Percentiles rank a stretch among this genome's conserved stretches.
These are phyloP conservation scores for Horisme vitalbata DNA, from an alignment of 2,888 invertebrate species.

Conservation along the genomic window DNA sequence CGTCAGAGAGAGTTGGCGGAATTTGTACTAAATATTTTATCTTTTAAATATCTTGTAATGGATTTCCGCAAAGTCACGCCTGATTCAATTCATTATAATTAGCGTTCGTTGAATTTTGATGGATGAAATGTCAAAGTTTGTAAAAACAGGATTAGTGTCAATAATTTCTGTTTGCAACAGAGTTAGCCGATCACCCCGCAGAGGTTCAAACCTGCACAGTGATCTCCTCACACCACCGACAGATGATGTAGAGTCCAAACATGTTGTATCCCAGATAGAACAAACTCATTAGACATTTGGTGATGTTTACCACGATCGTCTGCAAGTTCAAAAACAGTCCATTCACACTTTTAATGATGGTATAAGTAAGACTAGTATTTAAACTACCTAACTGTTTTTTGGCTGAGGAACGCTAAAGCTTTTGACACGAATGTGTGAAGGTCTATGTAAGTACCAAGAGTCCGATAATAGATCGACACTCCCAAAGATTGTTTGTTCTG, in stretches of 20 bases:
- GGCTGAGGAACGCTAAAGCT: background rate
- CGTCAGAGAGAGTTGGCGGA: too few relatives aligned
- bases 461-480: background rate
- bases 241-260: slow-evolving; percentile 62
- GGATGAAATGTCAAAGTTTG: too few relatives aligned
- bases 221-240: slow-evolving; percentile 72
- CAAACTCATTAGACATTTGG: slow-evolving; percentile 61
- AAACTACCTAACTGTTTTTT: background rate
- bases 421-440: slow-evolving; percentile 12
- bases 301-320: slow-evolving; percentile 51
- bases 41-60: too few relatives aligned
- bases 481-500: background rate
- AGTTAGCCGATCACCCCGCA: too few relatives aligned
- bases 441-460: too few relatives aligned
- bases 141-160: too few relatives aligned
- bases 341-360: slow-evolving; percentile 3
- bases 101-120: too few relatives aligned
- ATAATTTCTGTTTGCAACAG: too few relatives aligned
- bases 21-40: too few relatives aligned
- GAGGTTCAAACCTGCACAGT: slow-evolving; percentile 55
- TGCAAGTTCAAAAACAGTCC: slow-evolving; percentile 37
- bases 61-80: too few relatives aligned
- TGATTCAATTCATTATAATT: too few relatives aligned
- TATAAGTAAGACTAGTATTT: too few relatives aligned
- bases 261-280: slow-evolving; percentile 65